Percentiles rank a stretch among this genome's conserved stretches.
phyloP scores from a whole-genome alignment of 1,140 invertebrate genomes.

The Dinothrombium tinctorium region DNA sequence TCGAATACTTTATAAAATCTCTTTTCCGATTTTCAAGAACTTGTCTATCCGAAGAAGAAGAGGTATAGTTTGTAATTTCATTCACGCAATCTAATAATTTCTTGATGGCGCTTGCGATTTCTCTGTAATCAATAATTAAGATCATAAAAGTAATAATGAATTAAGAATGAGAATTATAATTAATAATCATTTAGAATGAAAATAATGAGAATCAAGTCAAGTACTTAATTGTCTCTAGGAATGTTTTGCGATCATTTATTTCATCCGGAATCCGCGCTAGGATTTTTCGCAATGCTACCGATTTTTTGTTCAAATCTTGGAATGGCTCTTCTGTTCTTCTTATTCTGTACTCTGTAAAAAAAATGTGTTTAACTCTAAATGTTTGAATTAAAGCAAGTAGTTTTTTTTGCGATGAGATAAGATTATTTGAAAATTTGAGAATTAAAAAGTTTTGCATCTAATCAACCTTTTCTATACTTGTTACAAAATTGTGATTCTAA shows the following conservation, averaged over 20 bases:
- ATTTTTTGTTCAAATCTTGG: constrained; percentile 85
- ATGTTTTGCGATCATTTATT: constrained; percentile 92
- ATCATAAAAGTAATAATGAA: not conserved
- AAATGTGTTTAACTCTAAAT: too few relatives aligned
- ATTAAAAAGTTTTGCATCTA: too few relatives aligned
- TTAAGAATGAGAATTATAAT: not conserved
- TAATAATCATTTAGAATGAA: not conserved
- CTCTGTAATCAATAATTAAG: constrained; percentile 34
- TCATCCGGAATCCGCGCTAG: constrained; percentile 95
- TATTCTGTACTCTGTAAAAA: constrained; percentile 56
- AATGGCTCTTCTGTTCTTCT: constrained; percentile 81
- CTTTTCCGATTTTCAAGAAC: constrained; percentile 85
- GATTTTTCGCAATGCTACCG: constrained; percentile 72
- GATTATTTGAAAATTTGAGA: too few relatives aligned
- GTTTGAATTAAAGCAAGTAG: too few relatives aligned
- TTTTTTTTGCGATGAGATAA: too few relatives aligned
- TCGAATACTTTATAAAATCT: constrained; percentile 98
- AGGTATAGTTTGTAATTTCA: constrained; percentile 25
- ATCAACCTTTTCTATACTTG: too few relatives aligned
- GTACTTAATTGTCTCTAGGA: constrained; percentile 97
- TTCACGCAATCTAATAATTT: constrained; percentile 84
- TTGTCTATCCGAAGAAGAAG: constrained; percentile 21
- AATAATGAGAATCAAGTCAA: constrained; percentile 14
- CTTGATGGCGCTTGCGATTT: constrained; percentile 97
- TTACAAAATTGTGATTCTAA: too few relatives aligned